A percentile compares a stretch with the other conserved stretches of the same genome.
Evolutionary conservation across 2,797 vertebrate genomes (phyloP).

Genomic region (Neosalanx taihuensis): DNA sequence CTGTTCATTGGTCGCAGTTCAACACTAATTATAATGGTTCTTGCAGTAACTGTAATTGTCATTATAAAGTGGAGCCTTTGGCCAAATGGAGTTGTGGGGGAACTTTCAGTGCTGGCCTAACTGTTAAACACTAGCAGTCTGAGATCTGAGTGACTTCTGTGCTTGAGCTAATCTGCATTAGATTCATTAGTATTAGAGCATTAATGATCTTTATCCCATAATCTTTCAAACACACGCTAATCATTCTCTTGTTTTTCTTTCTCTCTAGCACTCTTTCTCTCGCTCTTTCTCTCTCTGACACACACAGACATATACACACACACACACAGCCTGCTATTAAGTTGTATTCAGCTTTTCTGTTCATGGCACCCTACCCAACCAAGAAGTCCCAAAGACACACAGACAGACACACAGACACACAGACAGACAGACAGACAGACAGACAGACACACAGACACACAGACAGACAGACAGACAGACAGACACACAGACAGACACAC

Average conservation of each 20-base stretch:
- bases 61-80: background rate
- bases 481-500: too few relatives aligned
- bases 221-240: background rate
- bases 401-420: constrained; percentile 39
- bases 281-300: too few relatives aligned
- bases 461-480: too few relatives aligned
- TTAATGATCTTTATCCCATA: background rate
- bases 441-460: background rate
- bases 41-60: background rate
- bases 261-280: too few relatives aligned
- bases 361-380: background rate
- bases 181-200: constrained; percentile 3
- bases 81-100: too few relatives aligned
- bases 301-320: background rate
- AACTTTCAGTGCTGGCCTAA: too few relatives aligned
- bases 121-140: too few relatives aligned
- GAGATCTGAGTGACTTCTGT: background rate
- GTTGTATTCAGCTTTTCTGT: background rate
- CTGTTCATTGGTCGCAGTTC: too few relatives aligned
- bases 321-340: constrained; percentile 4
- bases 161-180: background rate
- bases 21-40: too few relatives aligned
- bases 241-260: too few relatives aligned
- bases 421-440: constrained; percentile 32
- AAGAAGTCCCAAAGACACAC: constrained; percentile 19